Evolutionary conservation across 2,888 invertebrate genomes (phyloP), one percentile per base, ranked within the genome.

Genomic region (Torymus aiolomorphi): DNA sequence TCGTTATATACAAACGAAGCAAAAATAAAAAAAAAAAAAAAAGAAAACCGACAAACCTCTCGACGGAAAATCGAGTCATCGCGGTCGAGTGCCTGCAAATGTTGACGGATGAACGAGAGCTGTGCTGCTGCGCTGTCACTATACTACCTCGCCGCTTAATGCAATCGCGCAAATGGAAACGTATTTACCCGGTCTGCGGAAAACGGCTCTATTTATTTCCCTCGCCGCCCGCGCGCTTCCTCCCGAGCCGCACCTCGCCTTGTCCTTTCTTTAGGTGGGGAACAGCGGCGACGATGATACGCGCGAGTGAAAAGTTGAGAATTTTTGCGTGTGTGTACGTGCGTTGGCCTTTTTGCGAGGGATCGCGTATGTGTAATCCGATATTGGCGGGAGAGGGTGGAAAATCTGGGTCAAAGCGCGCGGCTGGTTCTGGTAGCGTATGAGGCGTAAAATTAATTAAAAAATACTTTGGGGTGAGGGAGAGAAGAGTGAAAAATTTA

Each of bases 161-260:
- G 78, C 82, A 80, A 82, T 84, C 82, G 78, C 76, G 80, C 78
- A 81, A 83, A 83, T 83, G 81, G 77, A 83, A 84, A 83, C 78
- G 78, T 83, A 83, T 82, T 83, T 83, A 82, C 80, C 83, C 20
- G 76, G 42, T 1, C 49, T 61, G 42, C 66, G 74, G 75, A 77
- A 80, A 78, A 20, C 61, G 63, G 80, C 63, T 83, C 79, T 79
- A 72, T 81, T 80, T 78, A 78, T 73, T 80, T 79, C 79, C 75
- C 78, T 81, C 76, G 74, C 49, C 20, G 63, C n/a, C n/a, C n/a
- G n/a, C n/a, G n/a, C n/a, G n/a, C n/a, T n/a, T n/a, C n/a, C n/a
- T n/a, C n/a, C n/a, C n/a, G n/a, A n/a, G n/a, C n/a, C 42, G 65
- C 18, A 52, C 54, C 2, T 12, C 56, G 20, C 56, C 57, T 65